Evolutionary conservation across 1,140 invertebrate genomes (phyloP).

Genomic region (Hetaerina americana): DNA sequence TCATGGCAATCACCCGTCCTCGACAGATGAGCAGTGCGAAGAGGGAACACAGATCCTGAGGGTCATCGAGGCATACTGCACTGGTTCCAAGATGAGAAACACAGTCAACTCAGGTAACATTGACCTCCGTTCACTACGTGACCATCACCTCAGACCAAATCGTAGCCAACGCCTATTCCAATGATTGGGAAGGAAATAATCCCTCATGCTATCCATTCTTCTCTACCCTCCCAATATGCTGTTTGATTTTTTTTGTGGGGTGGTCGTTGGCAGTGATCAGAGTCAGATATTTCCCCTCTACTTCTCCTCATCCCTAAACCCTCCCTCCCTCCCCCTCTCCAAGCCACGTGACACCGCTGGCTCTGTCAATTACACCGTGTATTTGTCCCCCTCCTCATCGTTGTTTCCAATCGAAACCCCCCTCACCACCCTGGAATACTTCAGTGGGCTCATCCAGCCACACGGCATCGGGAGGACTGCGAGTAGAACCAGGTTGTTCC

Average conservation of each 20-base stretch:
- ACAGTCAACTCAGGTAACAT: neutral
- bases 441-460: neutral
- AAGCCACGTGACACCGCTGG: too few relatives aligned
- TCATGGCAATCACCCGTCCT: too few relatives aligned
- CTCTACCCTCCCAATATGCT: too few relatives aligned
- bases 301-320: neutral
- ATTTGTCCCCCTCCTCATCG: neutral
- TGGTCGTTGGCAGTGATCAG: too few relatives aligned
- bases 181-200: neutral
- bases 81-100: neutral
- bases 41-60: neutral
- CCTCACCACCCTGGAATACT: neutral
- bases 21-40: neutral
- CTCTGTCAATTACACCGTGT: neutral
- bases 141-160: neutral
- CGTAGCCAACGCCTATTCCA: neutral
- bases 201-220: too few relatives aligned
- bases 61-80: neutral
- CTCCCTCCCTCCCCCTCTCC: neutral
- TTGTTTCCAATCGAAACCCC: neutral
- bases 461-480: neutral
- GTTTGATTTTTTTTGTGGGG: too few relatives aligned
- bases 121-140: neutral
- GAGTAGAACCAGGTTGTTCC: neutral
- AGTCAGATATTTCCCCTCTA: neutral